Base-by-base conservation (phyloP, 2,113 vertebrate species). In the Lutjanus erythropterus region DNA sequence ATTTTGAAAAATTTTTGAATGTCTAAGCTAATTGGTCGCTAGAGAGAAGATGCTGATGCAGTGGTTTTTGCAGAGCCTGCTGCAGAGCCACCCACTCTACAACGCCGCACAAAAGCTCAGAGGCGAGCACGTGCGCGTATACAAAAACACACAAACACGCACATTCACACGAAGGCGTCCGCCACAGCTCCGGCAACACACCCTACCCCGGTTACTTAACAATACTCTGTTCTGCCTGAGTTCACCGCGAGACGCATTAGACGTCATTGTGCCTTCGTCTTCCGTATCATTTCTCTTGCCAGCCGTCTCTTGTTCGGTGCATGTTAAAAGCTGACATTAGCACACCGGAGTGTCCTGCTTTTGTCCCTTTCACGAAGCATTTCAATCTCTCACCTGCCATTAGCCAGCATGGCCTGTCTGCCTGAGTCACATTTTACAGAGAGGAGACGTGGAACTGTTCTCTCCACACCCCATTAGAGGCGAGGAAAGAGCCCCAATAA, bases 1-100 rank as follows among this genome's bases (percentile, higher is more conserved):
- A 88, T 90, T 92, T 92, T 67, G 68, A 84, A 83, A 84, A 78
- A 7, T 14, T 29, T 76, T 41, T 41, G 44, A 85, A 87, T 56
- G 86, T 89, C 85, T 81, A 76, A 88, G 86, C 88, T 93, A 93
- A 93, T 93, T 94, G 91, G 90, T 88, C 73, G 83, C 89, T 46
- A 75, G 89, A 89, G 83, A 93, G 75, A 89, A 92, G 77, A 83
- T 92, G 92, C 93, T 92, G 90, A 92, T 80, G 71, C 76, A 44
- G 88, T n/a, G 71, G 46, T 85, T 92, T 53, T 86, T 61, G 50
- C 55, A 65, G n/a, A n/a, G 70, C 42, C 73, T 71, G 64, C 86
- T 81, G 83, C 81, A 88, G 72, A 88, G 85, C 85, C 79, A 91
- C 92, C 80, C 77, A 75, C 82, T 75, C 83, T 23, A 44, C 84